Conservation (phyloP, 2,797 vertebrate species). For the Tympanoctomys barrerae region DNA sequence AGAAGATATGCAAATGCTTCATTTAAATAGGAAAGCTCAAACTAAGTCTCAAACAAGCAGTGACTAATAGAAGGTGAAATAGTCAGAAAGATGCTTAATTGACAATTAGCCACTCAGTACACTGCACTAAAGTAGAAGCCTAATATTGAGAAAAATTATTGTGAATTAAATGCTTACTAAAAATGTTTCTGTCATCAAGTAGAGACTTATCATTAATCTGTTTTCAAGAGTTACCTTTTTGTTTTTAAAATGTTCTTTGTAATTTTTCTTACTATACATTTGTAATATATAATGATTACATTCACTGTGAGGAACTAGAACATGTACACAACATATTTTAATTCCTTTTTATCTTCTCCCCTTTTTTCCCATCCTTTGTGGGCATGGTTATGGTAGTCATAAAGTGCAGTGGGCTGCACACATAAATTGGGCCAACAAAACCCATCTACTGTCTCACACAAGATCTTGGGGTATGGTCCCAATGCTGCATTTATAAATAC, state of each 20-base stretch:
- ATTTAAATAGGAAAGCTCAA: neutral
- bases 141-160: neutral
- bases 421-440: fast-evolving
- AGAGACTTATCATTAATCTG: neutral
- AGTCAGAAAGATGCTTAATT: neutral
- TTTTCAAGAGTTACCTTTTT: neutral
- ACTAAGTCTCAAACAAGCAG: neutral
- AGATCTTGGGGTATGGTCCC: neutral
- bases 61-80: neutral
- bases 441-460: fast-evolving
- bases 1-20: neutral
- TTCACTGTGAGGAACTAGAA: neutral
- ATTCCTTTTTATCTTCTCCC: neutral
- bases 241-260: neutral
- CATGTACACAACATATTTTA: neutral
- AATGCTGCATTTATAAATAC: neutral
- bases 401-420: too few species aligned
- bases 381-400: fast-evolving
- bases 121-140: fast-evolving
- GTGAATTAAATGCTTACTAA: neutral
- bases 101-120: neutral
- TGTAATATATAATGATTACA: neutral
- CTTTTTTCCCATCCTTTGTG: neutral
- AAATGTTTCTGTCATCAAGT: neutral
- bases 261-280: neutral